These are phyloP conservation scores for Eledona agricola DNA, from an alignment of 2,888 invertebrate genomes.

Conservation along the genomic window DNA sequence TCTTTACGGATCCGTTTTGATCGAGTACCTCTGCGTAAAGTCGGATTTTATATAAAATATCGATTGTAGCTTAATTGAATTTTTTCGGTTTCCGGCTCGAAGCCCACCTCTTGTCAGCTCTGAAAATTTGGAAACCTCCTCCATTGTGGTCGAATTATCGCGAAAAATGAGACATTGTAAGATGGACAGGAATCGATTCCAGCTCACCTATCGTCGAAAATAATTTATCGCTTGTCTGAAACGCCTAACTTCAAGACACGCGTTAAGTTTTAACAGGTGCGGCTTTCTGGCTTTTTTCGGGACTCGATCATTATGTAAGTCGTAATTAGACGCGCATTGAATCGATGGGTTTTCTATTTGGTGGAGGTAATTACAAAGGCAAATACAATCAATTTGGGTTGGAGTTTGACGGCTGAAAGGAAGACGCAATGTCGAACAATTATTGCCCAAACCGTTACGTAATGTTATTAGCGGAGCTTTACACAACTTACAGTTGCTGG, in stretches of 20 bases:
- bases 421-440: conserved; percentile 20
- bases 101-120: too few species aligned
- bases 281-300: conserved; percentile 19
- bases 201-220: conserved; percentile 24
- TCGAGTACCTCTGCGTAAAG: too few species aligned
- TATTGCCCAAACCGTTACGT: conserved; percentile 22
- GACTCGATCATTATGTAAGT: conserved; percentile 14
- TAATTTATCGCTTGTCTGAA: conserved; percentile 30
- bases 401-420: conserved; percentile 17
- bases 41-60: too few species aligned
- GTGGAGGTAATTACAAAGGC: conserved; percentile 20
- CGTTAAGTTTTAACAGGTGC: conserved; percentile 37
- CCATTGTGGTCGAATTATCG: conserved; percentile 45
- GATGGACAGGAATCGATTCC: conserved; percentile 43
- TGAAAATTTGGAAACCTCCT: too few species aligned
- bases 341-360: conserved; percentile 19
- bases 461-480: conserved; percentile 24
- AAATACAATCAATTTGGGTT: conserved; percentile 26
- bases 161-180: conserved; percentile 43
- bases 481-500: conserved; percentile 28
- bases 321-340: conserved; percentile 13
- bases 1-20: too few species aligned
- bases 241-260: conserved; percentile 34
- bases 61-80: too few species aligned
- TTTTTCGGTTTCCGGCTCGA: too few species aligned